Evolutionary conservation across 2,797 vertebrate genomes (phyloP).

Genomic region (Crossoptilon crossoptilon): DNA sequence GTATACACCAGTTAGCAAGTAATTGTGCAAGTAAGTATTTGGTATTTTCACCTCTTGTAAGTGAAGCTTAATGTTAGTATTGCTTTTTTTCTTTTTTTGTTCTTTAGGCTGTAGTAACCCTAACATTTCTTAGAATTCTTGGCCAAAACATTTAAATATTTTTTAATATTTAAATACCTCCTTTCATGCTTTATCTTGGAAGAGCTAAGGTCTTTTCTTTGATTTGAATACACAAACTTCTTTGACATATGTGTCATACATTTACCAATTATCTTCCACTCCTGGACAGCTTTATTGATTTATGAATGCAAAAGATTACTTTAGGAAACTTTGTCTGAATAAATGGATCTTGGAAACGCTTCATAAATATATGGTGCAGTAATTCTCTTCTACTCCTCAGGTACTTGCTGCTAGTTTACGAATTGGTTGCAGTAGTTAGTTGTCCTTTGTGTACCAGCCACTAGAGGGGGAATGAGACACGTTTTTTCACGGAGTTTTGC

Average conservation of each 20-base stretch:
- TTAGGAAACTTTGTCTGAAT: not conserved
- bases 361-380: not conserved
- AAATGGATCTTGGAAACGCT: not conserved
- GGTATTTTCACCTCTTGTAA: not conserved
- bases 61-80: not conserved
- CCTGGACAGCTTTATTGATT: not conserved
- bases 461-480: conserved; percentile 64
- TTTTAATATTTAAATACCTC: not conserved
- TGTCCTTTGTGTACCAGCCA: conserved; percentile 48
- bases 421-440: not conserved
- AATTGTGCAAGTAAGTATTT: not conserved
- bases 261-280: not conserved
- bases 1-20: not conserved
- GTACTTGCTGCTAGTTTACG: not conserved
- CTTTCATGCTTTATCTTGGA: not conserved
- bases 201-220: not conserved
- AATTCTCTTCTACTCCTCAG: not conserved
- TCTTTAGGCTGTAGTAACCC: not conserved
- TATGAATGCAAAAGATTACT: not conserved
- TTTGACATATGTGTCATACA: not conserved
- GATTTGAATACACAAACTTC: not conserved
- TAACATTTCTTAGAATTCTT: not conserved
- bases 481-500: not conserved
- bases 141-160: no score
- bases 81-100: not conserved